Percentiles rank a stretch among this genome's conserved stretches.
phyloP scores from a whole-genome alignment of 2,113 vertebrate species.

The Puma concolor region DNA sequence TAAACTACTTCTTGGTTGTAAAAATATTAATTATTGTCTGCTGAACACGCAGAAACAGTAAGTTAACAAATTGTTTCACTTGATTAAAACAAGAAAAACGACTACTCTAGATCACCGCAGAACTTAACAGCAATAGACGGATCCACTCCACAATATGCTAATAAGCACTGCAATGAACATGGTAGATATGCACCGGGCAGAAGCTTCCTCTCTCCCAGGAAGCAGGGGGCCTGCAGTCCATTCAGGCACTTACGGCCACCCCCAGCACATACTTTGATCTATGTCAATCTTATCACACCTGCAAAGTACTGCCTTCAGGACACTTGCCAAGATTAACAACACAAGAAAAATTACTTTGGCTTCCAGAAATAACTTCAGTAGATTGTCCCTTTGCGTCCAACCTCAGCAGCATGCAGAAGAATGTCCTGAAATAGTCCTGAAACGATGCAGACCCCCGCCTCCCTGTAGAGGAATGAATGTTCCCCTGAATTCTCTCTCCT shows the following conservation, averaged over 20 bases:
- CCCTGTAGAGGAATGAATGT: fast-evolving
- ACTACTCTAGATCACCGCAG: background rate
- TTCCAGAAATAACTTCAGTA: background rate
- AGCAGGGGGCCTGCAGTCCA: background rate
- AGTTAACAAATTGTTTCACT: background rate
- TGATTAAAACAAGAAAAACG: background rate
- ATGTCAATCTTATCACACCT: background rate
- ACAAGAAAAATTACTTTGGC: too few relatives aligned
- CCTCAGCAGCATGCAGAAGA: background rate
- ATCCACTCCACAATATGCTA: background rate
- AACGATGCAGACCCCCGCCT: background rate
- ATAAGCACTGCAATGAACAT: background rate
- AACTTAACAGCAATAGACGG: background rate
- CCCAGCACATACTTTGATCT: background rate
- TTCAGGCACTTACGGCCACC: background rate
- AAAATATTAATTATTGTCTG: background rate
- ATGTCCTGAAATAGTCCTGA: too few relatives aligned
- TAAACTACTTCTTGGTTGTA: background rate
- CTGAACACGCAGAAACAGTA: background rate
- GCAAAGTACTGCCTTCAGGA: background rate
- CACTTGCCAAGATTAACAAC: background rate
- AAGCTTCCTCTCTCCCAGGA: background rate
- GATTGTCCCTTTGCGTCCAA: fast-evolving
- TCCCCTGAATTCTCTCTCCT: fast-evolving
- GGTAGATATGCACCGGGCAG: fast-evolving